Evolutionary conservation across 2,888 invertebrate genomes (phyloP).

Genomic region (Cactoblastis cactorum): DNA sequence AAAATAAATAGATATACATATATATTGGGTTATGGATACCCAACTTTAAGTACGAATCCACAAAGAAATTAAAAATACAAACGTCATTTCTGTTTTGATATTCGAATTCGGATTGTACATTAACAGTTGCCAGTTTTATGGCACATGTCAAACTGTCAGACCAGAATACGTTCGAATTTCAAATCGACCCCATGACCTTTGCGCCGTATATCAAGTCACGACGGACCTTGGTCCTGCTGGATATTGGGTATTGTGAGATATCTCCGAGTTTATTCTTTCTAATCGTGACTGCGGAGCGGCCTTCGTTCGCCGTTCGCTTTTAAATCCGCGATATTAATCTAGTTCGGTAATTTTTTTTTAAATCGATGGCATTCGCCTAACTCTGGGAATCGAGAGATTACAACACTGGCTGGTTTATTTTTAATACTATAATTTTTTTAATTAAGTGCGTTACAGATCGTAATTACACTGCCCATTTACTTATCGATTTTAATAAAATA

Average conservation of each 20-base stretch:
- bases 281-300: slow-evolving; percentile 66
- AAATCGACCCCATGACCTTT: slow-evolving; percentile 61
- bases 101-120: no score
- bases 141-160: slow-evolving; percentile 52
- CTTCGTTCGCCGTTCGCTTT: slow-evolving; percentile 68
- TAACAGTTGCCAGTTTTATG: slow-evolving; percentile 23
- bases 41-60: no score
- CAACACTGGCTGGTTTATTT: background rate
- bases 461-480: background rate
- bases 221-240: slow-evolving; percentile 62
- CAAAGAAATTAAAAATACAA: no score
- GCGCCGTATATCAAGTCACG: slow-evolving; percentile 51
- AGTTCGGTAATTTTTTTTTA: slow-evolving; percentile 39
- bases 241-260: slow-evolving; percentile 28
- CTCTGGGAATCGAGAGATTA: slow-evolving; percentile 3
- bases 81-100: no score
- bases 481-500: background rate
- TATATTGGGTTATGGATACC: no score
- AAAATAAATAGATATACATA: no score
- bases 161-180: slow-evolving; percentile 51
- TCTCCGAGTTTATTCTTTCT: slow-evolving; percentile 62
- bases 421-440: background rate
- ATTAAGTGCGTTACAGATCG: background rate
- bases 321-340: slow-evolving; percentile 58
- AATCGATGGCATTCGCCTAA: background rate